Evolutionary conservation across 2,888 invertebrate species (phyloP).

Genomic region (Anorthoa munda): DNA sequence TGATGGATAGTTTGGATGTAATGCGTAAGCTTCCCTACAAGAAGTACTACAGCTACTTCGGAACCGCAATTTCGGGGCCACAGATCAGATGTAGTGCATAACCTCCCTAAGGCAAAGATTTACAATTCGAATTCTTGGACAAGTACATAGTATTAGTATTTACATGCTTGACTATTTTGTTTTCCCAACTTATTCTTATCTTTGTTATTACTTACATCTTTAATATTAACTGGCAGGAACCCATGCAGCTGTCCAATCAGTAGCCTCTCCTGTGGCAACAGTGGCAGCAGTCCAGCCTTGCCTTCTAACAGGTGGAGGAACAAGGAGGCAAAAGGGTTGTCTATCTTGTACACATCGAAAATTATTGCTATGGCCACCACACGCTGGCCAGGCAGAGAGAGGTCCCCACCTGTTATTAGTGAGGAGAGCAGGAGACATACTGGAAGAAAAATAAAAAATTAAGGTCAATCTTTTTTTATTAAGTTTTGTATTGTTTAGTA

Average conservation of each 20-base stretch:
- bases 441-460: slow-evolving; percentile 65
- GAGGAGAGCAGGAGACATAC: slow-evolving; percentile 87
- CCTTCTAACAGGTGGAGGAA: slow-evolving; percentile 86
- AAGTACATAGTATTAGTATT: not conserved
- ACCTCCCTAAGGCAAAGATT: no score
- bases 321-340: slow-evolving; percentile 86
- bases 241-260: slow-evolving; percentile 94
- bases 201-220: slow-evolving; percentile 91
- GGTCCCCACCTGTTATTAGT: slow-evolving; percentile 86
- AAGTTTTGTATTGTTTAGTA: not conserved
- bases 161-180: not conserved
- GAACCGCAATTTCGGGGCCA: no score
- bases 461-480: not conserved
- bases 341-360: slow-evolving; percentile 85
- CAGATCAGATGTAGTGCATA: no score
- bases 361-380: slow-evolving; percentile 86
- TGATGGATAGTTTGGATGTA: no score
- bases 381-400: slow-evolving; percentile 86
- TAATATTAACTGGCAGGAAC: slow-evolving; percentile 92
- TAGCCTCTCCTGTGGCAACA: slow-evolving; percentile 92
- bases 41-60: no score
- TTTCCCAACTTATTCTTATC: not conserved
- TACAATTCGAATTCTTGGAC: no score
- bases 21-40: no score
- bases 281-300: slow-evolving; percentile 81